Evolutionary conservation across 1,140 invertebrate species (phyloP), one percentile per base, ranked within the genome.

Genomic region (Leptoteleia sp.): DNA sequence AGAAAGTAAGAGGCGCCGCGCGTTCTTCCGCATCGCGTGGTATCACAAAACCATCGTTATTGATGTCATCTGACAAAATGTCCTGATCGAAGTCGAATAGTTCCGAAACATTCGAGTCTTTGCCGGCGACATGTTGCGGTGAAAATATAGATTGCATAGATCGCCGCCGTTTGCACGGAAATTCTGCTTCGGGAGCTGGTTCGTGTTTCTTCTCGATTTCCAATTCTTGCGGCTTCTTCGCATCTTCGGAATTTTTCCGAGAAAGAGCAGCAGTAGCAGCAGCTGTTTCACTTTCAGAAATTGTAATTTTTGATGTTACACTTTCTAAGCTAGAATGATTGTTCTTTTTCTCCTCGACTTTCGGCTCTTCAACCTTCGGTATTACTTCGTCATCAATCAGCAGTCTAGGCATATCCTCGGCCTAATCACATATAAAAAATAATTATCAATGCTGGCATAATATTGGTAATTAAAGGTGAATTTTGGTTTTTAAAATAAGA

Each of bases 51-150:
- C 91, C 91, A 80, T 92, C 91, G 40, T 93, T 91, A 62, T 91
- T 89, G 7, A 91, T 89, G 25, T 92, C 92, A 71, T 93, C 92
- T 1, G 90, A 90, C 38, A 93, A 81, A 70, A 93, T 91, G 62
- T 94, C 93, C 67, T 92, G 91, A 70, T 91, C 91, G 77, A 94
- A 93, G 68, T 94, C 93, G 76, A 93, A 92, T 4, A 93, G 76
- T 72, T 93, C 91, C 38, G 89, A 84, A 67, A 90, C 87, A 77
- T 88, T 88, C 40, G 90, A 89, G 71, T 94, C 93, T 87, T 94
- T 94, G 3, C 85, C 82, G n/a, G 64, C 55, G 7, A 89, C 88
- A 11, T 92, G 91, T 61, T 93, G 93, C 3, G 94, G 93, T 1
- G 93, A 94, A 85, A 94, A 94, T 85, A 94, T 93, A 2, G 93